Percentiles rank a stretch among this genome's conserved stretches.
Evolutionary conservation across 1,140 invertebrate species (phyloP).

Genomic region (Melipona quadrifasciata): DNA sequence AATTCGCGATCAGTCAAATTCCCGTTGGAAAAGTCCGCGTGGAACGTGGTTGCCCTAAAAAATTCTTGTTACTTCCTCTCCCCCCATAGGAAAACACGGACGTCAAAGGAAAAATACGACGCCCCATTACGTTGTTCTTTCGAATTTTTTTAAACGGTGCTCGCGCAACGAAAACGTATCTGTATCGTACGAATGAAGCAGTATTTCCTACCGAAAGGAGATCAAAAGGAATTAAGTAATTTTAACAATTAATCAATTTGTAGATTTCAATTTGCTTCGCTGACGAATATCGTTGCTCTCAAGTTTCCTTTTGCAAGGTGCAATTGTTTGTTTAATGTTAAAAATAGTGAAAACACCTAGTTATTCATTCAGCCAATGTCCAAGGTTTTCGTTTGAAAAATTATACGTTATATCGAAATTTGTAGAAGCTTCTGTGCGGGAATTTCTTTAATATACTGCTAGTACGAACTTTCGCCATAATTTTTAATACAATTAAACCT

Average conservation of each 20-base stretch:
- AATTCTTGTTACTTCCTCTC: not conserved
- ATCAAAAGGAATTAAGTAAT: not conserved
- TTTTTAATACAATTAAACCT: no score
- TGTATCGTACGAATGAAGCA: not conserved
- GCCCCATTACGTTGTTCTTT: not conserved
- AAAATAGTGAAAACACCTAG: not conserved
- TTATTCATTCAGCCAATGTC: not conserved
- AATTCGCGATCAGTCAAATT: not conserved
- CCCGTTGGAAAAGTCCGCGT: no score
- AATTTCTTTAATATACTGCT: not conserved
- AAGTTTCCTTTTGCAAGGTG: not conserved
- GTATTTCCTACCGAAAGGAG: not conserved
- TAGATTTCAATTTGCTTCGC: not conserved
- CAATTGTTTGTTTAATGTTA: not conserved
- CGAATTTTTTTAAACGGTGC: not conserved
- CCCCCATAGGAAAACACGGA: not conserved
- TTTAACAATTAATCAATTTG: not conserved
- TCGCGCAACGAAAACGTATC: no score
- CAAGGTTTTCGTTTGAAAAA: not conserved
- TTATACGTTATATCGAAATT: not conserved
- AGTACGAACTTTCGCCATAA: no score
- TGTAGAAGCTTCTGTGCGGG: not conserved
- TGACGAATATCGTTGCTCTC: not conserved
- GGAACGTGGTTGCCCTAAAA: not conserved
- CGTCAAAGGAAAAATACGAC: not conserved